Evolutionary conservation across 2,113 vertebrate species (phyloP), one percentile per base, ranked within the genome.

Genomic region (Thymallus thymallus): DNA sequence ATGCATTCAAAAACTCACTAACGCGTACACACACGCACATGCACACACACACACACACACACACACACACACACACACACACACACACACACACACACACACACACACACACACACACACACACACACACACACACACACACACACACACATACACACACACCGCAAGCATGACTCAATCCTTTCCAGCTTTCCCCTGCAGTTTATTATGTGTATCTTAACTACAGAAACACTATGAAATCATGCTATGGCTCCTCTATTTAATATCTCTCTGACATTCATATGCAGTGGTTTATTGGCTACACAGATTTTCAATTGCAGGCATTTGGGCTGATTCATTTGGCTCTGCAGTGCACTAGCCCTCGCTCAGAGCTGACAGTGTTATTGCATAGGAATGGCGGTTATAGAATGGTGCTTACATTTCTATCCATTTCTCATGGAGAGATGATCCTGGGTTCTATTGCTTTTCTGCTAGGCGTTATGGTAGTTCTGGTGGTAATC

Each of bases 301-400:
- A 62, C 46, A 22, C 32, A 14, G 2, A 9, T 13, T 32, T 55
- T 64, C 69, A 60, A 24, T 72, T 71, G 48, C 51, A 16, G 35
- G 23, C 45, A 66, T 48, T 35, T 45, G 70, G 30, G n/a, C 12
- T 70, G 32, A 30, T 55, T 64, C n/a, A 58, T 71, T 71, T 64
- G 68, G n/a, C 16, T 55, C 58, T 65, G 48, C 56, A 22, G 30
- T 65, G 62, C 56, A 10, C 56, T 26, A 26, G 7, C 32, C 16
- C 56, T 46, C 45, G 35, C 20, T 69, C 29, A 30, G 58, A 29
- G 23, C 24, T 61, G 66, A 16, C 23, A 10, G n/a, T 55, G 18
- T 75, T 62, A 69, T 69, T 76, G 74, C 46, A 63, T 55, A 68
- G 29, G 23, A 30, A 35, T 30, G 48, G 14, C 30, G 74, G 74